Conservation (phyloP, 2,113 vertebrate species). For the Pristiophorus japonicus region DNA sequence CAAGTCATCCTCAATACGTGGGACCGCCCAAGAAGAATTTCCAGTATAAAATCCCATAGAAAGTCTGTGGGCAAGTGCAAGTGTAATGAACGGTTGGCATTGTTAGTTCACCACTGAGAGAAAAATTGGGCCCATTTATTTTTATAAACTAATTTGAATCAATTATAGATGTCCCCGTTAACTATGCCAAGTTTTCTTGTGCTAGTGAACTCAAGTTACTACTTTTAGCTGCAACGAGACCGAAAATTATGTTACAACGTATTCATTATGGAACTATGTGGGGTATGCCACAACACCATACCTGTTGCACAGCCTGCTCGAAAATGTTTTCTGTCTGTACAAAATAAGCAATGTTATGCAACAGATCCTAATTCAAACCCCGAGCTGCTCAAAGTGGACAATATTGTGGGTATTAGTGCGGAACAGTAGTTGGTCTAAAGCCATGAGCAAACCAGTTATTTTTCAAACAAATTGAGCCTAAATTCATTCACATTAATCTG, state of each 20-base stretch:
- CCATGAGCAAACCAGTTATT: not conserved
- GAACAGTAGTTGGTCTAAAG: not conserved
- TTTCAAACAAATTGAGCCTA: not conserved
- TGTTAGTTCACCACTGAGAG: not conserved
- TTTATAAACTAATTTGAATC: not conserved
- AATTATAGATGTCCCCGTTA: not conserved
- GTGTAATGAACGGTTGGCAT: not conserved
- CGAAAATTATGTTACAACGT: not conserved
- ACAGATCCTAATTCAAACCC: not conserved
- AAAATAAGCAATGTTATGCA: not conserved
- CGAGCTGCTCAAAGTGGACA: not conserved
- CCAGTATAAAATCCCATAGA: not conserved
- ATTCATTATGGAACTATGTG: not conserved
- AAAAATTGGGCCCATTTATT: not conserved
- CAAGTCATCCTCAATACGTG: no score
- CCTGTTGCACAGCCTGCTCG: not conserved
- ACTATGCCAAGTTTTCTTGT: not conserved
- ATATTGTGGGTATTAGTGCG: not conserved
- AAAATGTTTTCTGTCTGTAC: not conserved
- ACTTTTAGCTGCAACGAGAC: not conserved
- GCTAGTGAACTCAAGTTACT: not conserved
- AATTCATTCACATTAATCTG: not conserved
- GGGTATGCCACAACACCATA: not conserved
- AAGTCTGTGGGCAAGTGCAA: not conserved
- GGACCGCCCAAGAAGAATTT: no score